Evolutionary conservation across 2,797 vertebrate genomes (phyloP).

Genomic region (Sphenopsis melanotis): DNA sequence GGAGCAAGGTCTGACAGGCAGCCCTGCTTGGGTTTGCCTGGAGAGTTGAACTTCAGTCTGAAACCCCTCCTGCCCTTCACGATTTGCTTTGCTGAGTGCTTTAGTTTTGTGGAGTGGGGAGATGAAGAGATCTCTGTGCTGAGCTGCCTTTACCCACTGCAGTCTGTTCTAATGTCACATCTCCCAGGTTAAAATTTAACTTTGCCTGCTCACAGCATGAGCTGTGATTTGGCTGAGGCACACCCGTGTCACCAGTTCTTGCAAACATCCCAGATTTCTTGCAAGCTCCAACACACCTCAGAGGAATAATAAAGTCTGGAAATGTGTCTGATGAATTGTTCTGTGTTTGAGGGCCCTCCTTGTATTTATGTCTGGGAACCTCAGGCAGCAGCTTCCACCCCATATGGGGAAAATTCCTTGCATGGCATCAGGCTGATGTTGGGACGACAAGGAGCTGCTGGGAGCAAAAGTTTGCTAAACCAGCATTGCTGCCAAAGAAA

Average conservation of each 20-base stretch:
- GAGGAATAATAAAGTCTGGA: neutral
- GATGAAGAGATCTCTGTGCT: neutral
- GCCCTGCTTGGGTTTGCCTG: neutral
- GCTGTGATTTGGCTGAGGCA: neutral
- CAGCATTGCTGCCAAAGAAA: neutral
- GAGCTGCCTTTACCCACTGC: fast-evolving
- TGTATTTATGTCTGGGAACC: neutral
- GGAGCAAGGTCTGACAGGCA: neutral
- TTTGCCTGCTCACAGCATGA: neutral
- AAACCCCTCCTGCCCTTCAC: neutral
- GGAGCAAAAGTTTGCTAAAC: neutral
- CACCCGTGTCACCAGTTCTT: fast-evolving
- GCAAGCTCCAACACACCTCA: neutral
- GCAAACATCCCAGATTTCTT: neutral
- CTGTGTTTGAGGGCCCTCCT: neutral
- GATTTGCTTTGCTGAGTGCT: neutral
- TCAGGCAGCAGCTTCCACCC: neutral
- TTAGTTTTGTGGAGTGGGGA: neutral
- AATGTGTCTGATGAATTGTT: neutral
- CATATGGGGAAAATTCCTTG: neutral
- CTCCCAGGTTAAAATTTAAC: neutral
- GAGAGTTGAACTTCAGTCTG: neutral
- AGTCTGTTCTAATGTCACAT: neutral
- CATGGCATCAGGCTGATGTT: neutral
- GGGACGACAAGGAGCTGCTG: neutral